These are phyloP conservation scores for Corvus hawaiiensis DNA, from an alignment of 2,113 vertebrate genomes.

Conservation along the genomic window DNA sequence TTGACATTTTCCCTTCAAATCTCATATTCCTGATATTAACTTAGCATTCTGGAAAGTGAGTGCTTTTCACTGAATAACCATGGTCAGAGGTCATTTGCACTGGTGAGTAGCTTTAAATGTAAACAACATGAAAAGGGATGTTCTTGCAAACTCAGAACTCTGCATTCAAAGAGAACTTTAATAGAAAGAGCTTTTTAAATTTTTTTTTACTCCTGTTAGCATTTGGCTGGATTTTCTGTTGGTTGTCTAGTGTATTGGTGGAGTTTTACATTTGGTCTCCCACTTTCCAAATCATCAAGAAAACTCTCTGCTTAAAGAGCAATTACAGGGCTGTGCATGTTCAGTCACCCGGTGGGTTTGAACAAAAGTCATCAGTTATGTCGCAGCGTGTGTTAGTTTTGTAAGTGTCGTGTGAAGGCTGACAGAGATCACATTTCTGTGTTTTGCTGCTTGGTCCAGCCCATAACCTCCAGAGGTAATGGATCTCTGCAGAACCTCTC, in stretches of 20 bases:
- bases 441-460: not conserved
- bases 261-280: not conserved
- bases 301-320: not conserved
- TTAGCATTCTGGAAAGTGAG: not conserved
- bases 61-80: slow-evolving; percentile 5
- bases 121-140: not conserved
- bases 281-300: not conserved
- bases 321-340: not conserved
- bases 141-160: not conserved
- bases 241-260: not conserved
- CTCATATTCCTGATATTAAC: not conserved
- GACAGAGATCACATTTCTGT: slow-evolving; percentile 49
- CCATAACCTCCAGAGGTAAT: slow-evolving; percentile 8
- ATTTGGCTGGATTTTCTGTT: slow-evolving; percentile 6
- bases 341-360: not conserved
- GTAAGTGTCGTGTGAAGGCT: slow-evolving; percentile 35
- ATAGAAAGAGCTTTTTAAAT: not conserved
- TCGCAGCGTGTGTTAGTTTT: slow-evolving; percentile 6
- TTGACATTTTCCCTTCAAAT: not conserved
- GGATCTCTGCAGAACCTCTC: slow-evolving; percentile 12
- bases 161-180: not conserved
- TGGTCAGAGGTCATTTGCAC: not conserved
- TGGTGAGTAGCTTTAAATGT: not conserved
- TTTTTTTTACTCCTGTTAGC: not conserved
- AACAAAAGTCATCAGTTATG: not conserved